Base-by-base conservation (phyloP, 2,888 invertebrate species). In the Mylabris sibirica region DNA sequence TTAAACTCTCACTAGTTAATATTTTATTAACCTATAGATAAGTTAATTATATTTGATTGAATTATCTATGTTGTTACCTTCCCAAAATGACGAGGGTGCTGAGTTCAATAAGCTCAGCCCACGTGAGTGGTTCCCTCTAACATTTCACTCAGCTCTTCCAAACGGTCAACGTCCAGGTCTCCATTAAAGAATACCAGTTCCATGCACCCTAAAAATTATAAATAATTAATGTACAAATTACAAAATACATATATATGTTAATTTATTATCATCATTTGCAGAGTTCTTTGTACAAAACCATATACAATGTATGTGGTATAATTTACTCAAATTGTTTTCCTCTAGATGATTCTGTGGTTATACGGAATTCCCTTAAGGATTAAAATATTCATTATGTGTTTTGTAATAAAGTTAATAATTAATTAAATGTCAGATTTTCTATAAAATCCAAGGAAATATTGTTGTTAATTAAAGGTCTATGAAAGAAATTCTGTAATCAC, bases 41-140 rank as follows among this genome's bases (percentile, higher is more conserved):
- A 49, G 20, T 11, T 53, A 53, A 53, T 53, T 24, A 24, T 3
- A 4, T 20, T 22, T 1, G 20, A 53, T 53, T 65, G 53, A 53
- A 49, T 67, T 70, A 65, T 65, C 67, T 4, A 53, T 67, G 60
- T 71, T 26, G 60, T 70, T 74, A 80, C 80, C 79, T 80, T 80
- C 76, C 77, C 80, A 74, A 75, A 78, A 76, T 73, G 76, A 24
- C 75, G 74, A 76, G 76, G 78, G 79, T 74, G 78, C 77, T 76
- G 80, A 76, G 78, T 77, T 77, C 78, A 78, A 79, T 78, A 77
- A 81, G 80, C 80, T 81, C 81, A 82, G 82, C 81, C 81, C 82
- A 79, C 81, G 78, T 77, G 78, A 77, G 77, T 77, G 77, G 75
- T 75, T 76, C 76, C 74, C 76, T 76, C 77, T 79, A 80, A 79